Conservation (phyloP, 2,888 invertebrate genomes). For the Ormyrus thymus region DNA sequence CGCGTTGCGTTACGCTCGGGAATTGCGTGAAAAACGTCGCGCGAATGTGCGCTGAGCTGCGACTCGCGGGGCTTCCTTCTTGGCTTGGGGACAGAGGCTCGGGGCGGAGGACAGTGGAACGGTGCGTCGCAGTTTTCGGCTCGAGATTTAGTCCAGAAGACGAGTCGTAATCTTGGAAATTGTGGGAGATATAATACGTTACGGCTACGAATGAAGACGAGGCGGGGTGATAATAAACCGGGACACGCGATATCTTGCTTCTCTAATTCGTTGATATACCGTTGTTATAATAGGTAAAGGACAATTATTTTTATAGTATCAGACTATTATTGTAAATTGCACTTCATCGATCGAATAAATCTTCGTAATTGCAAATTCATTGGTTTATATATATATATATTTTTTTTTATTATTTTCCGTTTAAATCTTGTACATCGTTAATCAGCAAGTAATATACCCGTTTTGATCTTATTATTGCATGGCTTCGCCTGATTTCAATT, state of each 20-base stretch:
- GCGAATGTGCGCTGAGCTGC: constrained; percentile 24
- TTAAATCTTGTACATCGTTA: constrained; percentile 17
- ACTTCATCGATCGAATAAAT: constrained; percentile 37
- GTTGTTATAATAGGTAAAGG: constrained; percentile 2
- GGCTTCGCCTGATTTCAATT: constrained; percentile 40
- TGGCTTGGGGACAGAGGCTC: neutral
- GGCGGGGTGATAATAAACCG: neutral
- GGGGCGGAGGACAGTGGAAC: no score
- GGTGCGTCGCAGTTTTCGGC: no score
- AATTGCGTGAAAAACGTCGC: constrained; percentile 17
- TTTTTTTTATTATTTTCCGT: neutral
- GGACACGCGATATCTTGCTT: neutral
- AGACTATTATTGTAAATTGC: constrained; percentile 48
- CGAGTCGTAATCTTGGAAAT: no score
- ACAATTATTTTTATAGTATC: constrained; percentile 34
- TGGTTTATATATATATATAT: constrained; percentile 3
- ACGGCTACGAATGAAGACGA: no score
- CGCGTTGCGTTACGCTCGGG: neutral
- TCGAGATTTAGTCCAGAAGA: no score
- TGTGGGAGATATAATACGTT: no score
- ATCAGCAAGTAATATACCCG: constrained; percentile 21
- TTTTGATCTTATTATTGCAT: constrained; percentile 51
- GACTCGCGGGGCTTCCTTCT: constrained; percentile 26
- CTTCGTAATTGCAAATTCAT: constrained; percentile 46
- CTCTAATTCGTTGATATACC: constrained; percentile 31